These are phyloP conservation scores for Trichonephila inaurata DNA, from an alignment of 1,140 invertebrate genomes.

Conservation along the genomic window DNA sequence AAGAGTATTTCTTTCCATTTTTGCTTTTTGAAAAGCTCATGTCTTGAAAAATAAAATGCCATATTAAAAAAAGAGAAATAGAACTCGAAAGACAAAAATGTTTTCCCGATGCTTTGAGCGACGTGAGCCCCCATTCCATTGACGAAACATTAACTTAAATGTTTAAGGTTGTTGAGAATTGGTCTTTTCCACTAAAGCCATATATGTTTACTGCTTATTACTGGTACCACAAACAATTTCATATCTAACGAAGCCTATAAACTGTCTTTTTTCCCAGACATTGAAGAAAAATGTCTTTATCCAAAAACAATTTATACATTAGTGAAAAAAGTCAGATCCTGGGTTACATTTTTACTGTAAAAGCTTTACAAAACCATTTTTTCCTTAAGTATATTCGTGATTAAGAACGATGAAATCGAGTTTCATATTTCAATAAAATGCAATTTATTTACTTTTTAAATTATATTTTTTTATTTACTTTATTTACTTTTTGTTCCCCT, in stretches of 20 bases:
- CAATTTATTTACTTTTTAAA: neutral
- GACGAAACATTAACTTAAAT: slow-evolving; percentile 23
- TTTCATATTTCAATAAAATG: slow-evolving; percentile 10
- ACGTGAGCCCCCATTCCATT: neutral
- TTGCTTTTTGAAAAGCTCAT: too few relatives aligned
- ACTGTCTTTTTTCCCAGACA: neutral
- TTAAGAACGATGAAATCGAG: neutral
- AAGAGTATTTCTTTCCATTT: too few relatives aligned
- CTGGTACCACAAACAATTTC: slow-evolving; percentile 31
- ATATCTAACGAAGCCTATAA: neutral
- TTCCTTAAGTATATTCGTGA: neutral
- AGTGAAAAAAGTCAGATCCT: neutral
- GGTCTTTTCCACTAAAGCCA: neutral
- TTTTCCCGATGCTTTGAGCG: neutral
- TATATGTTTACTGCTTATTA: slow-evolving; percentile 41
- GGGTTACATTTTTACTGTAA: neutral
- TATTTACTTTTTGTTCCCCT: neutral
- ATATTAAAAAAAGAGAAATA: too few relatives aligned
- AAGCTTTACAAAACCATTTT: too few relatives aligned
- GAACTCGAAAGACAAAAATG: neutral
- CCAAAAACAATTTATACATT: slow-evolving; percentile 53
- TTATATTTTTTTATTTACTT: neutral
- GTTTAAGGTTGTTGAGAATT: slow-evolving; percentile 9
- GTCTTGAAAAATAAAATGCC: too few relatives aligned
- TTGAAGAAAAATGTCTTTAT: slow-evolving; percentile 24